phyloP scores from a whole-genome alignment of 2,888 invertebrate species.

The Salticus scenicus region DNA sequence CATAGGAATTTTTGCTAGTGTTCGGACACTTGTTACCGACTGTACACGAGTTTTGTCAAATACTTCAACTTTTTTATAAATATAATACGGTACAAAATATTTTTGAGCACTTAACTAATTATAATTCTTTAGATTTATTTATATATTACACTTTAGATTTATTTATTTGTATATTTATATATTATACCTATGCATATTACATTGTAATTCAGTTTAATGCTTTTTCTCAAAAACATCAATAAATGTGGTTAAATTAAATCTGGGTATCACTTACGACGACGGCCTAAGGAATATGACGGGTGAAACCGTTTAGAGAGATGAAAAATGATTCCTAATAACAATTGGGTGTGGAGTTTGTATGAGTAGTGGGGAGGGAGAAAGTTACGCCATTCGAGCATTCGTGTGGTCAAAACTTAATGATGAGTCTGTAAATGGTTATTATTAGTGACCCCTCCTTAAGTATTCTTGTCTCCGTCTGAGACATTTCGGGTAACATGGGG shows the following conservation, averaged over 20 bases:
- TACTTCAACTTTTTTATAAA: too few relatives aligned
- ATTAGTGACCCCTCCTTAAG: background rate
- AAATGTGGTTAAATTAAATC: background rate
- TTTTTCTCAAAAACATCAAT: background rate
- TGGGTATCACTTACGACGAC: background rate
- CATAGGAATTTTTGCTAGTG: too few relatives aligned
- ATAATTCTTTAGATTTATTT: too few relatives aligned
- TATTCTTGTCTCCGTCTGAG: background rate
- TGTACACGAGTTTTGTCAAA: too few relatives aligned
- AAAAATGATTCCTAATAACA: slow-evolving; percentile 30
- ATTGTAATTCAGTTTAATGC: too few relatives aligned
- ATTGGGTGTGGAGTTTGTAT: slow-evolving; percentile 63
- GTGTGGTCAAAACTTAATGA: slow-evolving; percentile 68
- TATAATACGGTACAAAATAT: too few relatives aligned
- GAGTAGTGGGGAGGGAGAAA: slow-evolving; percentile 16
- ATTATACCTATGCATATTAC: too few relatives aligned
- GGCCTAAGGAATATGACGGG: background rate
- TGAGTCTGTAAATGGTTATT: background rate
- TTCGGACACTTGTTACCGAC: too few relatives aligned
- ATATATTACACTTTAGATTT: too few relatives aligned
- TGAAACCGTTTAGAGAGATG: slow-evolving; percentile 4
- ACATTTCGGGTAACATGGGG: background rate
- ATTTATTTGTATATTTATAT: too few relatives aligned
- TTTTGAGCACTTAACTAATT: too few relatives aligned
- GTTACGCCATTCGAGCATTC: slow-evolving; percentile 32